Evolutionary conservation across 53 echinoderm and acorn worm genomes (phyloP), one percentile per base, ranked within the genome.

Genomic region (Echinarachnius parma): DNA sequence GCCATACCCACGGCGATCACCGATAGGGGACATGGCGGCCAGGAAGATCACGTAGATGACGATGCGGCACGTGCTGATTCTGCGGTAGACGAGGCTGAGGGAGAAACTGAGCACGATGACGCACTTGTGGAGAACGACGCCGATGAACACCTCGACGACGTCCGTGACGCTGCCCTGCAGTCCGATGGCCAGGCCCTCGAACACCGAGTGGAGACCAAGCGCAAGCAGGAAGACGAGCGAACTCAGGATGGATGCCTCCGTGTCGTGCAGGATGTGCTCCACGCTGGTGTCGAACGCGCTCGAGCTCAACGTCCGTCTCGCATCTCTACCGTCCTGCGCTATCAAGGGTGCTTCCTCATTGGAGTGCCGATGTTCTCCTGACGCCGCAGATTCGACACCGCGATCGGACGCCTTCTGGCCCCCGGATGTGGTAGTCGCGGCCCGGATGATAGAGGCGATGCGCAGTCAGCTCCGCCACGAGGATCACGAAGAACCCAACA

Each of bases 171-270:
- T 15, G n/a, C 15, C 7, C 28, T 77, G 62, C 2, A 63, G 36
- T 31, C 77, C 77, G 8, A 77, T 48, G n/a, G 77, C 77, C 16
- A 77, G 18, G 1, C 77, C 77, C 31, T 77, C 77, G 29, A 77
- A 77, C 4, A 77, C 14, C n/a, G 77, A 77, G 20, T 77, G 77
- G 21, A 77, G 3, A 7, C 48, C 31, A 25, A 77, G 59, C 22
- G 77, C 77, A 4, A 77, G 31, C 4, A 77, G 53, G 34, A 77
- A 77, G 7, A 77, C 13, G 14, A 77, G 2, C 2, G 77, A 62
- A 49, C 77, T 46, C 20, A 77, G 62, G 20, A 30, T 74, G 5
- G 53, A 8, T 14, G 13, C 42, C 42, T 15, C 62, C 5, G 15
- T 7, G 21, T 42, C 42, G 42, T 42, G 7, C n/a, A n/a, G n/a